Evolutionary conservation across 2,797 vertebrate species (phyloP).

Genomic region (Aselliscus stoliczkanus): DNA sequence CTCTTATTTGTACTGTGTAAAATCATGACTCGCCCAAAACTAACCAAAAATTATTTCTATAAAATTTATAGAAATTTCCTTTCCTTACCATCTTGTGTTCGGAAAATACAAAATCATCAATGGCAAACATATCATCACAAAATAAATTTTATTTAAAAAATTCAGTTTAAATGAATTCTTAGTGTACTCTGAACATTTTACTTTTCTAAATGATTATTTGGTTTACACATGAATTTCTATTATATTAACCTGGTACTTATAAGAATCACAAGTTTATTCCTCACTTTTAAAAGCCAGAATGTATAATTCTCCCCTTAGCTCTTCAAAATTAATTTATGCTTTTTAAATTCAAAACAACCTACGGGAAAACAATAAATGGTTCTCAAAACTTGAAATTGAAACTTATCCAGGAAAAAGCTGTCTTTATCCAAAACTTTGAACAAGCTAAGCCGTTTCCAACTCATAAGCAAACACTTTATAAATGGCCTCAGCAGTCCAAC

Average conservation of each 20-base stretch:
- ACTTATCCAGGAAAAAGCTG: conserved; percentile 12
- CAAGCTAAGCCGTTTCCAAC: conserved; percentile 30
- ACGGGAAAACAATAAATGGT: neutral
- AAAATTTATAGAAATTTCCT: too few relatives aligned
- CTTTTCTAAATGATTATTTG: neutral
- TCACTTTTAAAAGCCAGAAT: conserved; percentile 14
- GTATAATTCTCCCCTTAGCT: neutral
- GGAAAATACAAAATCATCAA: neutral
- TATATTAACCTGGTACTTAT: neutral
- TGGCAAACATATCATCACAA: neutral
- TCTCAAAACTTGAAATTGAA: conserved; percentile 37
- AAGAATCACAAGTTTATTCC: neutral
- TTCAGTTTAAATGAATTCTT: neutral
- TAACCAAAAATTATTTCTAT: neutral
- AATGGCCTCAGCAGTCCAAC: conserved; percentile 14
- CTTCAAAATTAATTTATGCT: conserved; percentile 30
- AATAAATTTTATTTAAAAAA: neutral
- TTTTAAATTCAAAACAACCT: conserved; percentile 2
- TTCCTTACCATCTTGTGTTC: neutral
- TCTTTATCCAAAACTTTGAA: conserved; percentile 27
- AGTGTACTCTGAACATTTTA: neutral
- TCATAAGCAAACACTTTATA: conserved; percentile 10
- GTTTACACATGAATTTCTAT: neutral
- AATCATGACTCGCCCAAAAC: neutral
- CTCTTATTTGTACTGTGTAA: neutral